Evolutionary conservation across 2,113 vertebrate species (phyloP).

Genomic region (Petaurus breviceps): DNA sequence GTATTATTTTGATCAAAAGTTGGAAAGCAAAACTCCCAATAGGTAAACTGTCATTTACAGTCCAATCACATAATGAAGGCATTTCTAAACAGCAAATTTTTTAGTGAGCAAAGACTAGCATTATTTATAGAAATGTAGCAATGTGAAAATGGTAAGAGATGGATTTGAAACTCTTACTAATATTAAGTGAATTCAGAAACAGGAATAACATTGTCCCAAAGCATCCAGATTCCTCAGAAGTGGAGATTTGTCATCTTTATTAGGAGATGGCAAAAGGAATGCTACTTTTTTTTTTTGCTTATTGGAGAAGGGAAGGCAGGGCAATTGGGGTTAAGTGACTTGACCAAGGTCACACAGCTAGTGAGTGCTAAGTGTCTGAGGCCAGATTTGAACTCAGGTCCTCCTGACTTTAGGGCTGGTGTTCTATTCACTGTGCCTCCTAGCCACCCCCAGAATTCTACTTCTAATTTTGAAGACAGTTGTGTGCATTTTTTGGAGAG

Average conservation of each 20-base stretch:
- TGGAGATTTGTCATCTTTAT: background rate
- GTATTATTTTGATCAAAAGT: background rate
- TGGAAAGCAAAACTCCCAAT: background rate
- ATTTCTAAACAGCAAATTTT: background rate
- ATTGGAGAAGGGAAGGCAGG: no score
- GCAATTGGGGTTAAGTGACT: no score
- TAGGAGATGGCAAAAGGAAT: background rate
- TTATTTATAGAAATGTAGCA: background rate
- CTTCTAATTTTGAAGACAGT: background rate
- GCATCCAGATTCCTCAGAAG: background rate
- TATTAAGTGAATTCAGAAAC: background rate
- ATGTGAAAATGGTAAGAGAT: background rate
- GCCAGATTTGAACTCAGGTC: no score
- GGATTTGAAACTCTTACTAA: background rate
- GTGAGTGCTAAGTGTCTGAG: no score
- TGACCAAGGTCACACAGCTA: no score
- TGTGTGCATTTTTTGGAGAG: background rate
- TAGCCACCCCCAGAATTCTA: background rate
- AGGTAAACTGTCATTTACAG: background rate
- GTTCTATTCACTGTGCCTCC: no score
- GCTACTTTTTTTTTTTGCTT: no score
- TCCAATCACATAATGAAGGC: background rate
- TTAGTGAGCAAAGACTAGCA: background rate
- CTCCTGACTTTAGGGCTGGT: no score
- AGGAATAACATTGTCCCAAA: background rate